A percentile compares a stretch with the other conserved stretches of the same genome.
These are phyloP conservation scores for Blastobasis lacticolella DNA, from an alignment of 2,888 invertebrate species.

Conservation along the genomic window DNA sequence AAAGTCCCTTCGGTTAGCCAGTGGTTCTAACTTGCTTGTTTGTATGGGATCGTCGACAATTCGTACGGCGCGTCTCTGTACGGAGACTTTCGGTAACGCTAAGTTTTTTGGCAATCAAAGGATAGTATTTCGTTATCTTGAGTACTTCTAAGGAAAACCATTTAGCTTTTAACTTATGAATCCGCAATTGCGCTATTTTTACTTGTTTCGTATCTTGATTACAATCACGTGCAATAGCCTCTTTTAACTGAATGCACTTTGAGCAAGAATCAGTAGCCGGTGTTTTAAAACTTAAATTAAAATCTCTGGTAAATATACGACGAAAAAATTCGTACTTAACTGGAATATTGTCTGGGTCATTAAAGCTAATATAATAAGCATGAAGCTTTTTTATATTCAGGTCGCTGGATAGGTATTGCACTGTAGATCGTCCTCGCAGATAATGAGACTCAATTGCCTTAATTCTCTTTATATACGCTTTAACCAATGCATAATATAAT, in stretches of 20 bases:
- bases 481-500: neutral
- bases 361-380: neutral
- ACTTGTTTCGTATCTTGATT: neutral
- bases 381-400: neutral
- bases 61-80: no score
- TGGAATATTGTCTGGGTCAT: neutral
- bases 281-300: neutral
- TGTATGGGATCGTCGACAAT: no score
- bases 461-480: neutral
- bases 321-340: neutral
- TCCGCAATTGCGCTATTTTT: neutral
- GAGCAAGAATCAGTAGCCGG: neutral
- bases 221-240: neutral
- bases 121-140: no score
- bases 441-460: neutral
- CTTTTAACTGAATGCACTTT: neutral
- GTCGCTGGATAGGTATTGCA: neutral
- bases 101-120: no score
- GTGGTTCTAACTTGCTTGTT: no score
- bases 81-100: no score
- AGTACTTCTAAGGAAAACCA: no score
- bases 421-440: neutral
- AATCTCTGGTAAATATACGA: neutral
- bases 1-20: no score
- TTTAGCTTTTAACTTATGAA: neutral